Base-by-base conservation (phyloP, 2,113 vertebrate species). In the Phalacrocorax carbo region DNA sequence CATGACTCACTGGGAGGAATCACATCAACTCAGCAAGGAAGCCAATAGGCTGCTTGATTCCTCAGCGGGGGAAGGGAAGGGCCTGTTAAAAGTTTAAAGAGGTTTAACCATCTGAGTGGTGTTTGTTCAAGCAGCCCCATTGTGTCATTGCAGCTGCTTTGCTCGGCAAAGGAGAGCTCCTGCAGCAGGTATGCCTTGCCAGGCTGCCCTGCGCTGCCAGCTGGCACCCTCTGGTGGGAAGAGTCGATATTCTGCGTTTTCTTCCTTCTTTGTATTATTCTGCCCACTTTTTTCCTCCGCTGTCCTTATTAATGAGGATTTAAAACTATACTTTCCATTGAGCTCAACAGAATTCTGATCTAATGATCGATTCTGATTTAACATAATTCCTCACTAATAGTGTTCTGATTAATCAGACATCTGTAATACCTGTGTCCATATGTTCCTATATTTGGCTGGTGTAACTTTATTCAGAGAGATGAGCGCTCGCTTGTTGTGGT, bases 401-500 rank as follows among this genome's bases (percentile, higher is more conserved):
- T 26, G 0, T 29, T 54, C n/a, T 68, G 3, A 54, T 77, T 69
- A 72, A 51, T n/a, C 22, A 55, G 58, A 15, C 8, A 65, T 16
- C 19, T 73, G 49, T n/a, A 30, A 1, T 25, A 34, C n/a, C 32
- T 75, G 5, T 57, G 36, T n/a, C 55, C 4, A 3, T 62, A 3
- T 25, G 12, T 30, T 73, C 26, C 26, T 64, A 0, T 20, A 1
- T 46, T 71, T 58, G 36, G 10, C 9, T 57, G 82, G 40, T 18
- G 12, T 70, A 18, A 7, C 32, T 70, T n/a, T 48, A 20, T 8
- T 62, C 9, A 11, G 36, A 49, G 46, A 40, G 9, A n/a, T 23
- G 10, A 62, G 22, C 0, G 0, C 30, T 60, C 5, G 5, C 8
- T 51, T 30, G 4, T 5, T 49, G 7, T 27, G 4, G 49, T 68